Evolutionary conservation across 2,797 vertebrate genomes (phyloP).

Genomic region (Darevskia mixta): DNA sequence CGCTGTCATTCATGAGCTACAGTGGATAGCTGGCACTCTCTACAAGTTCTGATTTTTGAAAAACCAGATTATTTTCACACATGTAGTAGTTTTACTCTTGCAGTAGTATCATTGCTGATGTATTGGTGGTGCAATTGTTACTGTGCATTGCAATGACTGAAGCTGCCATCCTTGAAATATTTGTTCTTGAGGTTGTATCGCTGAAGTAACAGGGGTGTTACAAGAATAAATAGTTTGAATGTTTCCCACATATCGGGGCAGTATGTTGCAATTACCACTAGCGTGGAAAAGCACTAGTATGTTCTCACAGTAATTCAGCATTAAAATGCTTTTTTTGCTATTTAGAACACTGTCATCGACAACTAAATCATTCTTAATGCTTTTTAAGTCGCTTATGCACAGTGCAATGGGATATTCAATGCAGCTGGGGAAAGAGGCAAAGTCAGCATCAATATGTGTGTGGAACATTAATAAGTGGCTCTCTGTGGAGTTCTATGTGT

Average conservation of each 20-base stretch:
- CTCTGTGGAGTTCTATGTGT: background rate
- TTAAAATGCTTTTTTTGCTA: background rate
- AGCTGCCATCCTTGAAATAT: background rate
- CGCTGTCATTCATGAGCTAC: background rate
- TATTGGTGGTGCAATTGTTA: background rate
- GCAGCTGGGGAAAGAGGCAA: background rate
- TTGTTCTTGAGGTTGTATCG: background rate
- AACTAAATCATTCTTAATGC: background rate
- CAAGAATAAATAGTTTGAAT: conserved; percentile 5
- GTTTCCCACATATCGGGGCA: background rate
- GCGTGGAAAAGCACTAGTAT: background rate
- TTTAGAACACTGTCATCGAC: background rate
- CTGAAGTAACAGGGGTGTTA: background rate
- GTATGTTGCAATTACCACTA: conserved; percentile 1
- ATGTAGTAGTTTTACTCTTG: background rate
- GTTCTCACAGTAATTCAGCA: conserved; percentile 4
- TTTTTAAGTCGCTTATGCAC: background rate
- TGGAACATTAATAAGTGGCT: background rate
- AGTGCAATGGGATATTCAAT: background rate
- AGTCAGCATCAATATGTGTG: background rate
- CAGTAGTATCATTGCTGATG: background rate
- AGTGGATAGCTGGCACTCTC: background rate
- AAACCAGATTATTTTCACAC: background rate
- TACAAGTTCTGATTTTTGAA: background rate
- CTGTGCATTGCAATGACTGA: background rate